These are phyloP conservation scores for Lycaena phlaeas DNA, from an alignment of 2,888 invertebrate genomes.

Conservation along the genomic window DNA sequence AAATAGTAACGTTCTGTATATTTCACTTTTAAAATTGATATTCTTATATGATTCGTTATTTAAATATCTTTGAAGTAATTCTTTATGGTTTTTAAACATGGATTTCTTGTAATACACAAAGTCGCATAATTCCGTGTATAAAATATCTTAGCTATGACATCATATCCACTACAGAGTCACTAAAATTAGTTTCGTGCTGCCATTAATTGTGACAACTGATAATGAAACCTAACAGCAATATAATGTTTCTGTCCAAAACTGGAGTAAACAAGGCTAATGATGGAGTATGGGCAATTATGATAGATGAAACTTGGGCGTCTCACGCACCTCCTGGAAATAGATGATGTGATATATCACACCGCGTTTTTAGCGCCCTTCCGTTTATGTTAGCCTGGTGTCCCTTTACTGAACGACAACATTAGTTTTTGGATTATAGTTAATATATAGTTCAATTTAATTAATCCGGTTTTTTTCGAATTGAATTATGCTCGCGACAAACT, in stretches of 20 bases:
- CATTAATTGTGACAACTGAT: background rate
- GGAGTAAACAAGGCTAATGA: conserved; percentile 64
- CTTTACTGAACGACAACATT: background rate
- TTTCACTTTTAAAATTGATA: no score
- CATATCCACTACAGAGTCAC: background rate
- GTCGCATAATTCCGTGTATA: no score
- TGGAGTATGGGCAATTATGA: conserved; percentile 60
- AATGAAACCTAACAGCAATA: conserved; percentile 56
- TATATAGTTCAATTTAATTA: no score
- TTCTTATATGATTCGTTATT: no score
- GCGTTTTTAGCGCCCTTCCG: conserved; percentile 23
- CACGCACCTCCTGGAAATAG: conserved; percentile 37
- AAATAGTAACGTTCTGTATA: no score
- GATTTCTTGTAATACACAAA: no score
- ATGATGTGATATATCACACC: conserved; percentile 32
- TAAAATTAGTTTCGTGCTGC: background rate
- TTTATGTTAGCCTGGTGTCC: conserved; percentile 10
- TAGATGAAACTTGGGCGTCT: conserved; percentile 63
- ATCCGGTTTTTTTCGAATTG: no score
- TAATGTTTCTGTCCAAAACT: conserved; percentile 56
- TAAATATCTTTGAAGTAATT: no score
- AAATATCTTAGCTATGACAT: no score
- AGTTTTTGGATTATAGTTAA: no score
- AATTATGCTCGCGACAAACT: no score
- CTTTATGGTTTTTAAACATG: no score